Base-by-base conservation (phyloP, 2,888 invertebrate genomes). In the Andrena camellia region DNA sequence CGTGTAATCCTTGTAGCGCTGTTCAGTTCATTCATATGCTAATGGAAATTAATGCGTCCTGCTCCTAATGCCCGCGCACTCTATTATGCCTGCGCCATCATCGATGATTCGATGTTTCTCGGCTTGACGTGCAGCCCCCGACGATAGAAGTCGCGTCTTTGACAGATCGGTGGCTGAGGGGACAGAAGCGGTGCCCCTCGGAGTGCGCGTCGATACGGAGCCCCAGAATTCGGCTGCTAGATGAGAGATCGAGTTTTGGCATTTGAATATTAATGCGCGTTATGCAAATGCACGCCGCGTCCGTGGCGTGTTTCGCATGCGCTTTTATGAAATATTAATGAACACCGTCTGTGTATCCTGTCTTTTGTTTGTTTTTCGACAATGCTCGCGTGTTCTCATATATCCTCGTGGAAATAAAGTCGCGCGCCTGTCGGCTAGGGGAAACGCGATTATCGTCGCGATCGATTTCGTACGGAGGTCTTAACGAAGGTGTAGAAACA, bases 21-120 rank as follows among this genome's bases (percentile, higher is more conserved):
- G 31, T 50, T 78, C 77, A 10, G n/a, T 63, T 78, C 80, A 85
- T 83, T 80, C 83, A 72, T 81, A 85, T 84, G 84, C 72, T 84
- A 85, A 85, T 85, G 81, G 62, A 78, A 83, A 84, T 84, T 84
- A 83, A 85, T 81, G 85, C 78, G 62, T 54, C 57, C 67, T 48
- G 69, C 60, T 67, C 57, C 69, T 81, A 81, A 76, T 78, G 73
- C 54, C 59, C 48, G 23, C 35, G 69, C 57, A 52, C 52, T 71
- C 73, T 68, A 57, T 69, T 57, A 31, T 69, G 31, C 48, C 23
- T 48, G 23, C 29, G 26, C 48, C 17, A 0, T 48, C 75, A 42
- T 73, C 73, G 72, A 64, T 48, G 64, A 67, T 82, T 83, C 68
- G 48, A 70, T 66, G 23, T 77, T 69, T 62, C 72, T 59, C 69